Evolutionary conservation across 1,140 invertebrate genomes (phyloP).

Genomic region (Papilio helenus): DNA sequence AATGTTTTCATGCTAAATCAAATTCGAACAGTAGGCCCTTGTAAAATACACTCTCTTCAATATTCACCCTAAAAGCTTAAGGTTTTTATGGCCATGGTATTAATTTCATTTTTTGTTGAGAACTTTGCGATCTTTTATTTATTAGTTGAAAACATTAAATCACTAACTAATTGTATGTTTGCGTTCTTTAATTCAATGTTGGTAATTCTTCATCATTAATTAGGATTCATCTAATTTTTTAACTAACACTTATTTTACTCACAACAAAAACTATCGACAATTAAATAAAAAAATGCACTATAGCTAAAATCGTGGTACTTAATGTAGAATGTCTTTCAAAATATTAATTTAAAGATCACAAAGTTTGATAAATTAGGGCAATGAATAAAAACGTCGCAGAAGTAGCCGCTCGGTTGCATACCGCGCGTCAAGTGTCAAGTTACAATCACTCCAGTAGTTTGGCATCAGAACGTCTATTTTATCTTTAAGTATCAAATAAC

Average conservation of each 20-base stretch:
- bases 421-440: slow-evolving; percentile 16
- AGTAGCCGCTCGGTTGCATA: slow-evolving; percentile 23
- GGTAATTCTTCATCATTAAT: too few species aligned
- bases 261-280: background rate
- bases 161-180: too few species aligned
- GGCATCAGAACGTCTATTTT: slow-evolving; percentile 23
- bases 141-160: background rate
- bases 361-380: slow-evolving; percentile 21
- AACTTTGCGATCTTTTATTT: slow-evolving; percentile 14
- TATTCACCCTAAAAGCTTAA: slow-evolving; percentile 55
- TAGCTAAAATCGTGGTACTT: background rate
- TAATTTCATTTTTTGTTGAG: slow-evolving; percentile 41
- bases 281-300: background rate
- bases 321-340: background rate
- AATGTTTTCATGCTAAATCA: slow-evolving; percentile 78
- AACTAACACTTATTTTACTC: too few species aligned
- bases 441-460: background rate
- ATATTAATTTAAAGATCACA: slow-evolving; percentile 2
- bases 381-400: slow-evolving; percentile 28
- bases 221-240: too few species aligned
- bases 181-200: too few species aligned
- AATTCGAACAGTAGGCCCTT: slow-evolving; percentile 67
- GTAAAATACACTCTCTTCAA: slow-evolving; percentile 62
- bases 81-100: slow-evolving; percentile 31
- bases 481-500: slow-evolving; percentile 14